Evolutionary conservation across 2,888 invertebrate species (phyloP).

Genomic region (Aleiodes alternator): DNA sequence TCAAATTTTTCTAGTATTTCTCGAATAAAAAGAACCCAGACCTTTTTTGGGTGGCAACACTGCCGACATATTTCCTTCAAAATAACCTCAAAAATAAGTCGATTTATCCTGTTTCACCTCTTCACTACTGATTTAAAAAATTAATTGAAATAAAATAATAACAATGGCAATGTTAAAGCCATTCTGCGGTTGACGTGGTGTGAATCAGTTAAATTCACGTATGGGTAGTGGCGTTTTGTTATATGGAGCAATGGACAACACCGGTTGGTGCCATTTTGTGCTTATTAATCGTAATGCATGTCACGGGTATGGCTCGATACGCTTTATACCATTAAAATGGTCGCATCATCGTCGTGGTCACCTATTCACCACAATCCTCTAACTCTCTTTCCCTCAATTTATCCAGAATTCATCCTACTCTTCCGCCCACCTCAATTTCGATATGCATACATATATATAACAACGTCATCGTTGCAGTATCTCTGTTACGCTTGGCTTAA

Average conservation of each 20-base stretch:
- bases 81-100: no score
- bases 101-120: no score
- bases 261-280: constrained; percentile 63
- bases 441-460: constrained; percentile 54
- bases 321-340: constrained; percentile 55
- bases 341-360: constrained; percentile 30
- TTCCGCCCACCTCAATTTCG: constrained; percentile 17
- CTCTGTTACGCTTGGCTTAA: constrained; percentile 72
- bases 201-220: constrained; percentile 33
- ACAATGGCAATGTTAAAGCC: not conserved
- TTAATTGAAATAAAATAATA: not conserved
- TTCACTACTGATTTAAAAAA: no score
- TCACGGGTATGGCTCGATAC: constrained; percentile 53
- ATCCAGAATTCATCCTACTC: not conserved
- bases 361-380: constrained; percentile 21
- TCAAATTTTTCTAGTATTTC: no score
- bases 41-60: no score
- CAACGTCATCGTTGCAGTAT: constrained; percentile 71
- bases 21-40: no score
- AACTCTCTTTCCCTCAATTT: constrained; percentile 17
- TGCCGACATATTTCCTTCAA: no score
- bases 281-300: constrained; percentile 68
- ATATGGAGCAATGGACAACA: constrained; percentile 36
- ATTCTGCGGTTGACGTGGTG: constrained; percentile 10
- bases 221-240: constrained; percentile 14